Evolutionary conservation across 1,140 invertebrate species (phyloP).

Genomic region (Triops cancriformis): DNA sequence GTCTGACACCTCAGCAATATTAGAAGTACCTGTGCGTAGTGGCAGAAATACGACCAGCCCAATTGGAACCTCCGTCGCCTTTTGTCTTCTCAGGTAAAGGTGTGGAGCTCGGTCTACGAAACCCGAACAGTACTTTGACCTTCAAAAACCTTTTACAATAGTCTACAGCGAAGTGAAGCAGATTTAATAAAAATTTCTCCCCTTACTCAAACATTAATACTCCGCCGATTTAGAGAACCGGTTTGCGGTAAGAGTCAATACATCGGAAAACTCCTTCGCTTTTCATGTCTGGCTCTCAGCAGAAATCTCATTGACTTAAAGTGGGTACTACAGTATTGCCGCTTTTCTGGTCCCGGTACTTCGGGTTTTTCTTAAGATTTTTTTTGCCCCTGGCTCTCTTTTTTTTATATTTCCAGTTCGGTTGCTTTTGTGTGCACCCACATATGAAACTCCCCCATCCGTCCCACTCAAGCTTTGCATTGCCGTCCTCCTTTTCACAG

Average conservation of each 20-base stretch:
- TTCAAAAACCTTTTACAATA: no score
- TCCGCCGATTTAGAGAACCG: background rate
- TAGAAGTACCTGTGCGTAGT: no score
- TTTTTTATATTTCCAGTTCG: background rate
- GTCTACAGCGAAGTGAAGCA: background rate
- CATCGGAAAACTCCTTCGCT: background rate
- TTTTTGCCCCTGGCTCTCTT: background rate
- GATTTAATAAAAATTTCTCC: background rate
- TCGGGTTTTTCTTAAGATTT: background rate
- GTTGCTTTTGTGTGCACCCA: conserved; percentile 1
- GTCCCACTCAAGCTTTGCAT: background rate
- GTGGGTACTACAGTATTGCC: background rate
- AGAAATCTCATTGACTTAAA: background rate
- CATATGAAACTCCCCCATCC: background rate
- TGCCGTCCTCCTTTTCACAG: background rate
- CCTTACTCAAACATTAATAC: no score
- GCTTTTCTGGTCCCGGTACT: background rate
- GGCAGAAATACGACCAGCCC: no score
- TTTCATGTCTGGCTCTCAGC: background rate
- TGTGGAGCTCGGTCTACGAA: no score
- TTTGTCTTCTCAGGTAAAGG: no score
- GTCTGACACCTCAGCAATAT: no score
- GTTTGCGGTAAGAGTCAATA: background rate
- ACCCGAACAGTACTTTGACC: no score
- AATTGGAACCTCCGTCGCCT: no score